Evolutionary conservation across 2,888 invertebrate genomes (phyloP), one percentile per base, ranked within the genome.

Genomic region (Apodemia hepburni): DNA sequence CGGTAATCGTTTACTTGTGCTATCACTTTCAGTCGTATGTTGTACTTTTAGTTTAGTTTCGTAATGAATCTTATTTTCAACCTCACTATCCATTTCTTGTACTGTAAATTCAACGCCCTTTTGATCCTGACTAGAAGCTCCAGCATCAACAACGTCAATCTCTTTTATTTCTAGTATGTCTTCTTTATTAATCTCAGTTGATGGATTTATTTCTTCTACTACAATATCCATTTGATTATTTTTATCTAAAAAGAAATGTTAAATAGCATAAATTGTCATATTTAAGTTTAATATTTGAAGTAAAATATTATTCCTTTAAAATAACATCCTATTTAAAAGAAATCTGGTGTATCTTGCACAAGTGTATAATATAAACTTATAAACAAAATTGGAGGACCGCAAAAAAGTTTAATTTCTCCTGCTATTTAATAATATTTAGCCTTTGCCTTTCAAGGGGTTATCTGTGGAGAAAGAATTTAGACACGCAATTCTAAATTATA

Each of bases 101-200:
- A 38, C 38, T 38, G 38, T 9, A 3, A 38, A 38, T 38, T 38
- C 38, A 38, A 38, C 9, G 5, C 11, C 38, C n/a, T 35, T 57
- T 60, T 29, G 11, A 29, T 11, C n/a, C 27, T 27, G 29, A 22
- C n/a, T 17, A 6, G 58, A 33, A 5, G 12, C 35, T 27, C 59
- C 22, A 27, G 66, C 60, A 57, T 75, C 75, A 17, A 73, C 71
- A 3, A 70, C 68, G 62, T 73, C 73, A 6, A 63, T n/a, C 11
- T 67, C 66, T 64, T 51, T 61, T 9, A 60, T 11, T 4, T 18
- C 49, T 22, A 0, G 11, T 49, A 18, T 8, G 3, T 2, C 49
- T 35, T 35, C 35, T 11, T 49, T 15, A 18, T 9, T 17, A 49
- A 22, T 18, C 18, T 49, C 49, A 4, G 22, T 49, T 49, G 18